Percentiles rank a stretch among this genome's conserved stretches.
phyloP scores from a whole-genome alignment of 2,113 vertebrate genomes.

The Dendrocopos noguchii region DNA sequence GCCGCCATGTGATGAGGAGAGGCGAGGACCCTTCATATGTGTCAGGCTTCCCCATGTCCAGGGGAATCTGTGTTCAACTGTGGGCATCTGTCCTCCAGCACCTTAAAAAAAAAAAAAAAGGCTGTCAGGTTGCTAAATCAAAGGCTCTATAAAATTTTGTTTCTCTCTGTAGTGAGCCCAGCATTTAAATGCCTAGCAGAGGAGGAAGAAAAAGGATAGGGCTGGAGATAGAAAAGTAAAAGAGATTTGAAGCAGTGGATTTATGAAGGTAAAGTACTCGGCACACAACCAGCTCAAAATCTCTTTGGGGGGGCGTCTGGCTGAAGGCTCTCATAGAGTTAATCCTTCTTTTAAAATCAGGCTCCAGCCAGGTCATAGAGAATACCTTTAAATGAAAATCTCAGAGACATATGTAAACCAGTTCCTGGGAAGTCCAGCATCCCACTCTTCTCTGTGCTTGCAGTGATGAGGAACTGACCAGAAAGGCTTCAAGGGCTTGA shows the following conservation, averaged over 20 bases:
- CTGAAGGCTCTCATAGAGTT: neutral
- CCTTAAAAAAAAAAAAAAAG: neutral
- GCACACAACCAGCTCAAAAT: neutral
- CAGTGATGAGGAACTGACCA: rapidly evolving
- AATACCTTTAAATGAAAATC: neutral
- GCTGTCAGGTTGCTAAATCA: conserved; percentile 16
- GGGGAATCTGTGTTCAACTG: no score
- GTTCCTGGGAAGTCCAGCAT: neutral
- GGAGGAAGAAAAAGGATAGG: neutral
- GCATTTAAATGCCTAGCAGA: conserved; percentile 33
- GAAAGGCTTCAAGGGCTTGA: neutral
- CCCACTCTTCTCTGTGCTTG: neutral
- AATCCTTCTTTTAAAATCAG: conserved; percentile 29
- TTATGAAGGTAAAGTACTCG: conserved; percentile 9
- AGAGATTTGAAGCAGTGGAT: neutral
- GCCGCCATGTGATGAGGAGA: neutral
- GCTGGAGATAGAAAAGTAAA: conserved; percentile 4
- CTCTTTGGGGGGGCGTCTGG: neutral
- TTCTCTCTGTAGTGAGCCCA: neutral
- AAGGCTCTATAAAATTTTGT: neutral
- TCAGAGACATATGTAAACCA: neutral
- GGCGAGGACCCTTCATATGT: neutral
- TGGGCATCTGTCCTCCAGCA: neutral
- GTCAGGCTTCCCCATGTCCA: neutral
- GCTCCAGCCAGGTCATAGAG: neutral